Percentiles rank a stretch among this genome's conserved stretches.
Conservation (phyloP, 2,113 vertebrate species). For the Corydoras maculifer region DNA sequence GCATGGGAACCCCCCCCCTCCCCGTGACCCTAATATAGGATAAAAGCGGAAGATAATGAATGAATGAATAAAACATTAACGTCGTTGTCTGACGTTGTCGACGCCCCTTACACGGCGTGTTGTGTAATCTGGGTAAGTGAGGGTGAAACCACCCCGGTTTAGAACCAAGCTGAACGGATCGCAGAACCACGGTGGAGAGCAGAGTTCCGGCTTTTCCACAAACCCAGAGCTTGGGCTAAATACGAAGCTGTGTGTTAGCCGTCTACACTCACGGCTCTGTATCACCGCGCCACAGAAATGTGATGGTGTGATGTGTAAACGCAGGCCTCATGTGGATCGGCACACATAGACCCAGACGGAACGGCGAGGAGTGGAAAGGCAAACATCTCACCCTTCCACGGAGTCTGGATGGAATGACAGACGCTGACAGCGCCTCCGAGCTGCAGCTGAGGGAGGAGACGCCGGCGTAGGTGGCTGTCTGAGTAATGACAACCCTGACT, state of each 20-base stretch:
- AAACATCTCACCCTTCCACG: constrained; percentile 49
- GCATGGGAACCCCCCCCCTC: too few relatives aligned
- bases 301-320: constrained; percentile 59
- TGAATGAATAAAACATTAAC: too few relatives aligned
- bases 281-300: constrained; percentile 57
- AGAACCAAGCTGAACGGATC: not conserved
- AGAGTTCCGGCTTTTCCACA: constrained; percentile 35
- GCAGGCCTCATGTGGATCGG: constrained; percentile 49
- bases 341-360: constrained; percentile 45
- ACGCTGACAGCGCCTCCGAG: constrained; percentile 34
- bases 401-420: constrained; percentile 27
- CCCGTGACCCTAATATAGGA: too few relatives aligned
- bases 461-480: constrained; percentile 1
- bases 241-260: constrained; percentile 52
- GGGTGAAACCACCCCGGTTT: too few relatives aligned
- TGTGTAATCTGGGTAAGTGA: too few relatives aligned
- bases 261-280: constrained; percentile 60
- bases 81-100: too few relatives aligned
- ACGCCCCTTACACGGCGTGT: too few relatives aligned
- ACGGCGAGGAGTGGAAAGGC: constrained; percentile 52
- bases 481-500: not conserved
- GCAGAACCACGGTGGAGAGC: constrained; percentile 6
- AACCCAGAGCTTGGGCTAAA: constrained; percentile 50
- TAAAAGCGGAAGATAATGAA: too few relatives aligned
- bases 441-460: not conserved